phyloP scores from a whole-genome alignment of 2,113 vertebrate species.

The Psophia crepitans region DNA sequence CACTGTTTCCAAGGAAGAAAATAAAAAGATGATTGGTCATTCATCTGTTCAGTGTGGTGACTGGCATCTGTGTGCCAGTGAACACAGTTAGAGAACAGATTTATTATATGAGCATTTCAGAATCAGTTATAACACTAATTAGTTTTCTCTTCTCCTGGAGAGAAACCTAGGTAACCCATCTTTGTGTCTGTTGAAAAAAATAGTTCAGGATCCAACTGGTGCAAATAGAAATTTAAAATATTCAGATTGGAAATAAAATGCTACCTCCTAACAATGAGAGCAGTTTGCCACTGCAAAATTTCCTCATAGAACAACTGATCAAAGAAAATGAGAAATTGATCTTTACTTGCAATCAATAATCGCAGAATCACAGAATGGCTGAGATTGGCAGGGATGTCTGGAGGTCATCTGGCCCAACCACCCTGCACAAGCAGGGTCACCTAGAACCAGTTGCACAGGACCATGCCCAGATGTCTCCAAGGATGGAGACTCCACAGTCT shows the following conservation, averaged over 20 bases:
- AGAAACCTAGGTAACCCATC: background rate
- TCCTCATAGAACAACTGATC: background rate
- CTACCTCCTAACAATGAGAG: background rate
- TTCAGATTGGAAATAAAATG: background rate
- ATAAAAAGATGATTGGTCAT: slow-evolving; percentile 36
- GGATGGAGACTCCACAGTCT: background rate
- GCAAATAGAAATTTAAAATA: background rate
- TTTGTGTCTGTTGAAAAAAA: background rate
- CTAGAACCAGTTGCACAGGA: background rate
- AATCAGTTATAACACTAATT: slow-evolving; percentile 29
- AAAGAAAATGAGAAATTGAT: background rate
- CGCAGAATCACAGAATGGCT: background rate
- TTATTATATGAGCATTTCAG: slow-evolving; percentile 18
- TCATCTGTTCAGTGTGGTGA: background rate
- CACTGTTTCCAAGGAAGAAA: slow-evolving; percentile 13
- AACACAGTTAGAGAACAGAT: slow-evolving; percentile 8
- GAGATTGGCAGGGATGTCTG: background rate
- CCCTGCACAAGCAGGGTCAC: background rate
- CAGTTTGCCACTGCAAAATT: background rate
- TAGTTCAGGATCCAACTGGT: background rate
- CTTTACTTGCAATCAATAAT: background rate
- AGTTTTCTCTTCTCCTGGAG: slow-evolving; percentile 25
- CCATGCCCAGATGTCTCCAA: background rate
- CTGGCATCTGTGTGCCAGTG: slow-evolving; percentile 5
- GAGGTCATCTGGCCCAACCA: background rate